Percentiles rank a stretch among this genome's conserved stretches.
Evolutionary conservation across 2,113 vertebrate species (phyloP).

Genomic region (Erythrolamprus reginae): DNA sequence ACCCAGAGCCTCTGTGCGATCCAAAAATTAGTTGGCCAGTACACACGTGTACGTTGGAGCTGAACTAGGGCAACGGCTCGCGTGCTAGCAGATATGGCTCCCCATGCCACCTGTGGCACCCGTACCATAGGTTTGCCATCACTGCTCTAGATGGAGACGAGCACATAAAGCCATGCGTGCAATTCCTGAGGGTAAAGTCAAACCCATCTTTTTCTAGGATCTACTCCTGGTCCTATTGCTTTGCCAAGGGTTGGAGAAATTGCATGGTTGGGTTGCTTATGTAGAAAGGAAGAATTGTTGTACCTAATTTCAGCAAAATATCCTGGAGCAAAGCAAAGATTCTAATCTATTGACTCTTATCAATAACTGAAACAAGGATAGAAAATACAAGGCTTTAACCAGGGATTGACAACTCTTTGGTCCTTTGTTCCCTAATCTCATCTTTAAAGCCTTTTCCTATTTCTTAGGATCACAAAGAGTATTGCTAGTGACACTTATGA

Average conservation of each 20-base stretch:
- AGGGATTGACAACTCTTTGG: neutral
- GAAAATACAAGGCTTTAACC: neutral
- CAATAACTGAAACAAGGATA: neutral
- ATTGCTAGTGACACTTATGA: neutral
- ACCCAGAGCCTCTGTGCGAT: no score
- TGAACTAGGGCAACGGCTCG: no score
- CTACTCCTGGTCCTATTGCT: neutral
- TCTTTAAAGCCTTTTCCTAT: neutral
- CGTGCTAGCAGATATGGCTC: no score
- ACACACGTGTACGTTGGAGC: no score
- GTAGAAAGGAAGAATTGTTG: neutral
- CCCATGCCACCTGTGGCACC: no score
- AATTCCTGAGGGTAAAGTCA: neutral
- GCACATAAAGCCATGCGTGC: neutral
- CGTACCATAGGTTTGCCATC: no score
- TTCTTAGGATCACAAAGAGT: neutral
- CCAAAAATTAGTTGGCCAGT: no score
- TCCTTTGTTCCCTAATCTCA: neutral
- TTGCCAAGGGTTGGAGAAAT: neutral
- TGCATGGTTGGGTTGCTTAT: neutral
- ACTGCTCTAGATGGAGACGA: neutral
- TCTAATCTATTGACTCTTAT: neutral
- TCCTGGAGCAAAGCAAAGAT: neutral
- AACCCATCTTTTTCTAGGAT: neutral
- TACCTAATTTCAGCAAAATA: neutral